Evolutionary conservation across 1,140 invertebrate species (phyloP), one percentile per base, ranked within the genome.

Genomic region (Drosophila leontia): DNA sequence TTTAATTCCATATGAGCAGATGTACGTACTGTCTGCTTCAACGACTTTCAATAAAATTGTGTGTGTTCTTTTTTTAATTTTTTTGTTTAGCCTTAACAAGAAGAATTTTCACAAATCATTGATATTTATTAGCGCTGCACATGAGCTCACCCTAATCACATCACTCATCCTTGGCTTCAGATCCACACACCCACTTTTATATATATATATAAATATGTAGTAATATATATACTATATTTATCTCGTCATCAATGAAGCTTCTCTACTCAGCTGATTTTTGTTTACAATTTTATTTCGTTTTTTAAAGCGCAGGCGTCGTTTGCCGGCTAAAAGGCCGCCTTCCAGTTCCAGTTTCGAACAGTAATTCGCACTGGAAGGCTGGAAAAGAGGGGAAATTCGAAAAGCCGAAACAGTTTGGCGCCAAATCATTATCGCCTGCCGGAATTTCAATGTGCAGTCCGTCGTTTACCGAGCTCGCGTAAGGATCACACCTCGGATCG

Each of bases 301-400:
- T 45, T 15, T 4, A 19, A 12, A 0, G 12, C 83, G 84, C 83
- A 83, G 51, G 80, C 84, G 80, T 48, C 58, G 50, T 77, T 65
- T 50, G 63, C 84, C 83, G 83, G 82, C 77, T 76, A 59, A 56
- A 76, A 76, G 17, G 23, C 42, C 26, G 23, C 37, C 26, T 72
- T 84, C 65, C 78, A 60, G 58, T 83, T 79, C 80, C 78, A 82
- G 42, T 59, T 35, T 47, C 78, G 78, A 80, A 78, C 50, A 42
- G 17, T 1, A 26, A 41, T 83, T 84, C 80, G 81, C 48, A 74
- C 58, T 83, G 70, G 80, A 83, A 83, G 12, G 45, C 57, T 71
- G 72, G 72, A 75, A 75, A 17, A 15, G 32, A 78, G 82, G 78
- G 84, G 83, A 88, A 85, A 83, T 61, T 83, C 78, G 60, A 68